Evolutionary conservation across 1,140 invertebrate species (phyloP).

Genomic region (Macrobrachium nipponense): DNA sequence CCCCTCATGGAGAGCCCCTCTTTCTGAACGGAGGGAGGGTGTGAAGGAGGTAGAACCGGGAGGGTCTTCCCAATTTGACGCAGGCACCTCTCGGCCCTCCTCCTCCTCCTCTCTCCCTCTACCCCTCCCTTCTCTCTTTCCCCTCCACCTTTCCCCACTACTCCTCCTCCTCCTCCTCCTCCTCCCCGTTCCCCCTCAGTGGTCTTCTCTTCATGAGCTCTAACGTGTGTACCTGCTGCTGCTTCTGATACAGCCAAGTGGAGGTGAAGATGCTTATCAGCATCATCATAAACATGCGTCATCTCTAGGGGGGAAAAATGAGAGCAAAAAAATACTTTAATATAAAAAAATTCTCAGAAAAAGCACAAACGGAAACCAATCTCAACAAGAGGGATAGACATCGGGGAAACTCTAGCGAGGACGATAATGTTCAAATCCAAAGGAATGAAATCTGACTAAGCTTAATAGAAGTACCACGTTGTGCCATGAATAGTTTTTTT

Average conservation of each 20-base stretch:
- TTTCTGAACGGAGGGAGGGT: not conserved
- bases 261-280: not conserved
- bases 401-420: not conserved
- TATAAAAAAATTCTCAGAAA: slow-evolving; percentile 6
- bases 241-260: too few relatives aligned
- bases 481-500: not conserved
- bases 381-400: not conserved
- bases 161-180: slow-evolving; percentile 9
- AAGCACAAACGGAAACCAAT: not conserved
- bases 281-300: slow-evolving; percentile 21
- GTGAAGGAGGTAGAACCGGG: slow-evolving; percentile 8
- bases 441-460: not conserved
- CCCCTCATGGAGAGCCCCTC: slow-evolving; percentile 12
- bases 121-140: not conserved
- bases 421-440: not conserved
- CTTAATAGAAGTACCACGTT: not conserved
- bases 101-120: not conserved
- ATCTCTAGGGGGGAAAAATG: not conserved
- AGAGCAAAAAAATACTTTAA: too few relatives aligned
- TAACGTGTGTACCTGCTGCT: not conserved
- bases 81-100: slow-evolving; percentile 30
- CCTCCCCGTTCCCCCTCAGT: not conserved
- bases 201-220: not conserved
- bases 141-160: not conserved
- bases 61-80: slow-evolving; percentile 57